Evolutionary conservation across 2,888 invertebrate species (phyloP).

Genomic region (Galeruca laticollis): DNA sequence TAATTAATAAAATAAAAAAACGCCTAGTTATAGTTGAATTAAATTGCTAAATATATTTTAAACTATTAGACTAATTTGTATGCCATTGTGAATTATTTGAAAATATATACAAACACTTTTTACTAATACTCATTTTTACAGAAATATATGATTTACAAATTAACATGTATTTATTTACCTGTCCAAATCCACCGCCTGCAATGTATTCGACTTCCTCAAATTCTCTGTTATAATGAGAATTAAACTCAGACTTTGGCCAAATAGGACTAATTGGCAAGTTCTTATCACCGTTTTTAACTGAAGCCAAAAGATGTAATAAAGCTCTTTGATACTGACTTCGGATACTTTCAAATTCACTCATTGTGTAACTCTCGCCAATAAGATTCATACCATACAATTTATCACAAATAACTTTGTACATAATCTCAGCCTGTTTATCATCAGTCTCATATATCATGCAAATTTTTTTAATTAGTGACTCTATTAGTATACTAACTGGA

Average conservation of each 20-base stretch:
- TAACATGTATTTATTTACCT: conserved; percentile 65
- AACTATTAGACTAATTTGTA: too few relatives aligned
- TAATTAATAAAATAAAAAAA: too few relatives aligned
- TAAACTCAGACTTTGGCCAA: conserved; percentile 70
- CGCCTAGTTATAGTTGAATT: too few relatives aligned
- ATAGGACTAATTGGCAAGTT: conserved; percentile 68
- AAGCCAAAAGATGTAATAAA: conserved; percentile 73
- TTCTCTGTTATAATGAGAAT: conserved; percentile 77
- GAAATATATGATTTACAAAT: too few relatives aligned
- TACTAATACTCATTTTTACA: too few relatives aligned
- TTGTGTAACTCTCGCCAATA: conserved; percentile 77
- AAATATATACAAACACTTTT: too few relatives aligned
- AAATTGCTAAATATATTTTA: too few relatives aligned
- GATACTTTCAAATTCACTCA: conserved; percentile 78
- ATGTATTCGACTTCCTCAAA: conserved; percentile 79
- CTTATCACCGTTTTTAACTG: conserved; percentile 71
- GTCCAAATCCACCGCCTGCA: conserved; percentile 82
- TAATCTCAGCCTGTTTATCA: conserved; percentile 69
- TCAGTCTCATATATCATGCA: conserved; percentile 76
- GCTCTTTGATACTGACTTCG: conserved; percentile 77
- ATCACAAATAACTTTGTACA: conserved; percentile 77
- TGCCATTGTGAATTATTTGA: too few relatives aligned
- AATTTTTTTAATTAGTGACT: conserved; percentile 77
- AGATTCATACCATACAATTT: conserved; percentile 77
- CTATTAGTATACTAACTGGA: conserved; percentile 77